Evolutionary conservation across 2,888 invertebrate genomes (phyloP), one percentile per base, ranked within the genome.

Genomic region (Dugesia japonica): DNA sequence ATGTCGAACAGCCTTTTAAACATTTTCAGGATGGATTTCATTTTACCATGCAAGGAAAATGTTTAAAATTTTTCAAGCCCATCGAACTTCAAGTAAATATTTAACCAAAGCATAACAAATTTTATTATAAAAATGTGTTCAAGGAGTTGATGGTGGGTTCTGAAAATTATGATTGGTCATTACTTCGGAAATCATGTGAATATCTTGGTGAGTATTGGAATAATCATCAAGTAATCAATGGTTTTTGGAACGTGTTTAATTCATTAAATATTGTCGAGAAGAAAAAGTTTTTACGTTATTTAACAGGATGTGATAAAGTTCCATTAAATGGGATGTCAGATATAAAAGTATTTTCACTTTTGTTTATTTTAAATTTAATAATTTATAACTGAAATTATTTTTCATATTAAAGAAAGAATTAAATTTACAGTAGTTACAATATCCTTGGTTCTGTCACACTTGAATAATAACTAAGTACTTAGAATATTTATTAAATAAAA

Each of bases 141-240:
- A 15, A 38, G 28, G 85, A 86, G 71, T 83, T 87, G 82, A 85
- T 87, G 26, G 81, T 85, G n/a, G 88, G 88, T 42, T 94, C 93
- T 83, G 94, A 97, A 85, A 90, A 94, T 82, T 95, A 95, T 83
- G 92, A 97, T 84, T 97, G 97, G 94, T 89, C 90, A 76, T 89
- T 89, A 72, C 87, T 95, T 76, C 91, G 94, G 86, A 88, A 82
- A 81, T 90, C 89, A 81, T 89, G 92, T 75, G 88, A 89, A 81
- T 97, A 97, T 84, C 92, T 91, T 84, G 89, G 89, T 79, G 92
- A 82, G 27, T 85, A 82, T 79, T 81, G 81, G 76, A 77, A 81
- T 7, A 81, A 87, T 26, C 91, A 92, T 84, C 87, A 87, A 17
- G 88, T 90, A 73, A 89, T 91, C 78, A 86, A 87, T 80, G 78